A percentile compares a stretch with the other conserved stretches of the same genome.
Conservation (phyloP, 2,797 vertebrate species). For the Novumbra hubbsi region DNA sequence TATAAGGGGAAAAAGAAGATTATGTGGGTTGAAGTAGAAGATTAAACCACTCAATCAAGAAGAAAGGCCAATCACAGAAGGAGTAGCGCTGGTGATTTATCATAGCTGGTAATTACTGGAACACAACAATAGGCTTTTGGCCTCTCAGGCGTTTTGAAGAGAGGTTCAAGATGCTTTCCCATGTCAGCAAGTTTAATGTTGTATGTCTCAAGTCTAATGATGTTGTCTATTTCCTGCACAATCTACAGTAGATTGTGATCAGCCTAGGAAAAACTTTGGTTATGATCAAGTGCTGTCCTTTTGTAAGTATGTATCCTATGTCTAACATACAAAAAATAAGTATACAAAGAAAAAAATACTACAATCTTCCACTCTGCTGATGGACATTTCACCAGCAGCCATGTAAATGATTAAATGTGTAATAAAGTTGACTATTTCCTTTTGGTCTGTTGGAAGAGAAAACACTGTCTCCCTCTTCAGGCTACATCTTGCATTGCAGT, state of each 20-base stretch:
- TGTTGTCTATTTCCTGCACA: not conserved
- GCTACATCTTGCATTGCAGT: constrained; percentile 93
- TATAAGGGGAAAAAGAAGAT: constrained; percentile 58
- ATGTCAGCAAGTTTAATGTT: not conserved
- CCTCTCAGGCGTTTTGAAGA: constrained; percentile 25
- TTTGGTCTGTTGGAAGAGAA: not conserved
- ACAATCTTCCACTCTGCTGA: not conserved
- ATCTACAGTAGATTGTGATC: not conserved
- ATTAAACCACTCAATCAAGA: constrained; percentile 66
- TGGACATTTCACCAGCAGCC: not conserved
- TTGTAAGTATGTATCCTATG: not conserved
- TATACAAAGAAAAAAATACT: not conserved
- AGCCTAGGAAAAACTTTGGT: not conserved
- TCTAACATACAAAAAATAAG: too few species aligned
- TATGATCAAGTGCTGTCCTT: not conserved
- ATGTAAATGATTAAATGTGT: not conserved
- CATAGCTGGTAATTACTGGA: constrained; percentile 44
- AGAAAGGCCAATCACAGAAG: constrained; percentile 48
- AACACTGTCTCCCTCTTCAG: constrained; percentile 56
- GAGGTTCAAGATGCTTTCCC: constrained; percentile 28
- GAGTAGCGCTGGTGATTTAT: constrained; percentile 56
- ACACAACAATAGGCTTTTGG: constrained; percentile 13
- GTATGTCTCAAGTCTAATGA: not conserved
- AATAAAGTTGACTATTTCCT: not conserved
- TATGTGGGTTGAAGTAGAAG: constrained; percentile 58